Conservation (phyloP, 2,888 invertebrate genomes). For the Pristionchus mayeri region DNA sequence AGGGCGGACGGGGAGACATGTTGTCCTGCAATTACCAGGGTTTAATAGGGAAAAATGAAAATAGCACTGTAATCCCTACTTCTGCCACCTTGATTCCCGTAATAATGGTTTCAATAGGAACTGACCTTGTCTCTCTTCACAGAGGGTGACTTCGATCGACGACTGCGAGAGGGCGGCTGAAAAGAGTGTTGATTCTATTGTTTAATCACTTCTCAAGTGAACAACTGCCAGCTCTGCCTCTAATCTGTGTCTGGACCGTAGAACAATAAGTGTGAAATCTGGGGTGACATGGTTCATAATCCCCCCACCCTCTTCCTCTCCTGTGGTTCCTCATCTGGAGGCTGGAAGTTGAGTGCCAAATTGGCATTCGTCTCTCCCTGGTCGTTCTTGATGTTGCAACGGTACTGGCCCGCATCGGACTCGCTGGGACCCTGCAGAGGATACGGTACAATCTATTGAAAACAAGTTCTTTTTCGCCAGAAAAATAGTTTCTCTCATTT, state of each 20-base stretch:
- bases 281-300: too few species aligned
- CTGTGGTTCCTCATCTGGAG: conserved; percentile 57
- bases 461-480: too few species aligned
- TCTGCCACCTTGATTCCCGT: too few species aligned
- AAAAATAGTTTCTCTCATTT: too few species aligned
- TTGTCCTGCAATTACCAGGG: too few species aligned
- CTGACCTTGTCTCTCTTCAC: conserved; percentile 47
- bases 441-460: background rate
- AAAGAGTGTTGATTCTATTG: background rate
- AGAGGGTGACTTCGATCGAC: conserved; percentile 44
- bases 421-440: conserved; percentile 88
- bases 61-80: background rate
- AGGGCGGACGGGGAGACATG: conserved; percentile 64
- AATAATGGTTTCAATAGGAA: background rate
- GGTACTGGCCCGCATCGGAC: conserved; percentile 96
- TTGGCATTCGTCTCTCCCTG: conserved; percentile 97
- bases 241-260: too few species aligned
- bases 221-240: too few species aligned
- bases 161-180: conserved; percentile 47
- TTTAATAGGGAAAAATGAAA: background rate
- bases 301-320: conserved; percentile 43
- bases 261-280: too few species aligned
- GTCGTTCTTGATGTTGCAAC: conserved; percentile 95
- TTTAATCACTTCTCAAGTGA: too few species aligned
- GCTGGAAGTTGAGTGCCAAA: conserved; percentile 93